Evolutionary conservation across 2,888 invertebrate genomes (phyloP).

Genomic region (Dilophus febrilis): DNA sequence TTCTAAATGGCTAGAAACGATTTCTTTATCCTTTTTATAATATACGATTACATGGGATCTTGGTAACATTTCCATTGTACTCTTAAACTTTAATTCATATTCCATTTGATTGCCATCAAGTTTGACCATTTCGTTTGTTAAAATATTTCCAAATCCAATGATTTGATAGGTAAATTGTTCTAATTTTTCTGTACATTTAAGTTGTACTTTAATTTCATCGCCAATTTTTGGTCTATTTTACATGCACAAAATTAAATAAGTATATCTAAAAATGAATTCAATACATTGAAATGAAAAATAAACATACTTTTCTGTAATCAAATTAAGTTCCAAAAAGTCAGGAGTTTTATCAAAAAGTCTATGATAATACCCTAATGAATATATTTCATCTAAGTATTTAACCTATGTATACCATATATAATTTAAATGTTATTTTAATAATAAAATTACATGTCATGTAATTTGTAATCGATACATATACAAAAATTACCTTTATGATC

Average conservation of each 20-base stretch:
- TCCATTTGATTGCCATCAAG: conserved; percentile 19
- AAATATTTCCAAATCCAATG: conserved; percentile 70
- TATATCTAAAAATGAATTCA: no score
- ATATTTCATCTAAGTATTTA: conserved; percentile 1
- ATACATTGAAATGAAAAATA: no score
- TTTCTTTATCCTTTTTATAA: conserved; percentile 52
- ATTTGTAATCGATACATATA: no score
- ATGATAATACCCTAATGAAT: not conserved
- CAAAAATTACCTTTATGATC: no score
- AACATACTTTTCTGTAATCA: no score
- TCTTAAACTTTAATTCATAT: conserved; percentile 42
- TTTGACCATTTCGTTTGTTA: conserved; percentile 55
- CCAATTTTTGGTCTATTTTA: conserved; percentile 37
- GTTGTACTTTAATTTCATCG: conserved; percentile 50
- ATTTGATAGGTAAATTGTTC: conserved; percentile 59
- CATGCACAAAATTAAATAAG: conserved; percentile 3
- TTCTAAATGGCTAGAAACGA: conserved; percentile 69
- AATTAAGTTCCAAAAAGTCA: no score
- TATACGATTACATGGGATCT: conserved; percentile 60
- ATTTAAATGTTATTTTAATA: not conserved
- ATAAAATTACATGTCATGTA: not conserved
- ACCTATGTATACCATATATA: not conserved
- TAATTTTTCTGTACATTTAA: conserved; percentile 57
- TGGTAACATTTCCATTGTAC: conserved; percentile 58
- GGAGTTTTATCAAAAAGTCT: no score